Base-by-base conservation (phyloP, 2,888 invertebrate genomes). In the Deroplatys truncata region DNA sequence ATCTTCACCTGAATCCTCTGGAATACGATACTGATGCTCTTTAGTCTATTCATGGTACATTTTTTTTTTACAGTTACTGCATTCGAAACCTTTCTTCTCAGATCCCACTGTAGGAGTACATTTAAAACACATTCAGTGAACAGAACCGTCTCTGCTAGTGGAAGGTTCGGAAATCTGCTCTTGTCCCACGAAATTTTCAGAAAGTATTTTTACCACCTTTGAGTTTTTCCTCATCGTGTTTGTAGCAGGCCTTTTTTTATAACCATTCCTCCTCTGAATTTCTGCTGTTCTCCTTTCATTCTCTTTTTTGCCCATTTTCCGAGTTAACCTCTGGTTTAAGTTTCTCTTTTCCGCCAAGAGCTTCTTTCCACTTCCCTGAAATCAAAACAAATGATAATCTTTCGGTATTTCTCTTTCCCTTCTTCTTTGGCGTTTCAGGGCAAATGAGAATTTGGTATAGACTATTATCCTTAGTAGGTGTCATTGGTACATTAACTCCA, bases 381-480 rank as follows among this genome's bases (percentile, higher is more conserved):
- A n/a, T n/a, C n/a, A n/a, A n/a, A n/a, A n/a, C n/a, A n/a, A n/a
- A n/a, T n/a, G n/a, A n/a, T 28, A 88, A 82, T 88, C 88, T 88
- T 88, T 88, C 88, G 16, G 35, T 83, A 82, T 88, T 88, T 31
- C 88, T 10, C 20, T 28, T 82, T 3, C 88, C 88, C 31, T 82
- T 88, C 83, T 35, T 88, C 29, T 87, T 87, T 16, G 83, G 83
- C 28, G 72, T 86, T 86, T 86, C 86, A 56, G 56, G 86, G 56
- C 72, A 86, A 28, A 20, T 13, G 8, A 86, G 86, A 29, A 87
- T 87, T 28, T 87, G 72, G 31, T 56, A n/a, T 82, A 87, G n/a
- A 29, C 10, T n/a, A n/a, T n/a, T n/a, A n/a, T n/a, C n/a, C n/a
- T n/a, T n/a, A n/a, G n/a, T n/a, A n/a, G n/a, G n/a, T 4, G 31